Evolutionary conservation across 2,113 vertebrate genomes (phyloP).

Genomic region (Stercorarius parasiticus): DNA sequence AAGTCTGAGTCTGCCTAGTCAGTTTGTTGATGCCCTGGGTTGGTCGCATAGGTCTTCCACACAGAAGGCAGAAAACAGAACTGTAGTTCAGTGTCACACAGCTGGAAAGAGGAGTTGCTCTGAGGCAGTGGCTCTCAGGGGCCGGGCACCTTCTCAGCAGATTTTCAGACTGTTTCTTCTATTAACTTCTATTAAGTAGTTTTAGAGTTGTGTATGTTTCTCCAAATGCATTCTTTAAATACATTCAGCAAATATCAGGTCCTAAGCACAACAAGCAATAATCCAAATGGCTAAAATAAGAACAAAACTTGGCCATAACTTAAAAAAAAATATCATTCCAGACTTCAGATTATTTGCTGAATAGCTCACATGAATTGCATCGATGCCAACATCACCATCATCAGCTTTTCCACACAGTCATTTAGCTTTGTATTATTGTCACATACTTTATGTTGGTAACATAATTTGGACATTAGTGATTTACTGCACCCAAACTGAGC

Average conservation of each 20-base stretch:
- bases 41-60: not conserved
- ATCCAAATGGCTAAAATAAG: slow-evolving; percentile 12
- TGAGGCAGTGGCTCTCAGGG: not conserved
- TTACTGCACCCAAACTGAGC: not conserved
- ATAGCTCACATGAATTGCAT: not conserved
- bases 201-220: not conserved
- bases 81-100: not conserved
- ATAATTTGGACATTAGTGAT: not conserved
- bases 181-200: not conserved
- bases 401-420: not conserved
- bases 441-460: slow-evolving; percentile 24
- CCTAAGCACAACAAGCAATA: not conserved
- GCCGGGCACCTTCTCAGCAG: not conserved
- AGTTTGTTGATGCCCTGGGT: not conserved
- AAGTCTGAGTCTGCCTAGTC: not conserved
- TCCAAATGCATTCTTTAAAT: not conserved
- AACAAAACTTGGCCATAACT: not conserved
- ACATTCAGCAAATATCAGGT: not conserved
- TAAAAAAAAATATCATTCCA: not conserved
- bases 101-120: not conserved
- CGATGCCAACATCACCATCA: not conserved
- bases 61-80: not conserved
- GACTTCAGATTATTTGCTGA: not conserved
- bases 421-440: slow-evolving; percentile 16
- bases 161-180: not conserved